Percentiles rank a stretch among this genome's conserved stretches.
phyloP scores from a whole-genome alignment of 1,140 invertebrate genomes.

The Asobara japonica region DNA sequence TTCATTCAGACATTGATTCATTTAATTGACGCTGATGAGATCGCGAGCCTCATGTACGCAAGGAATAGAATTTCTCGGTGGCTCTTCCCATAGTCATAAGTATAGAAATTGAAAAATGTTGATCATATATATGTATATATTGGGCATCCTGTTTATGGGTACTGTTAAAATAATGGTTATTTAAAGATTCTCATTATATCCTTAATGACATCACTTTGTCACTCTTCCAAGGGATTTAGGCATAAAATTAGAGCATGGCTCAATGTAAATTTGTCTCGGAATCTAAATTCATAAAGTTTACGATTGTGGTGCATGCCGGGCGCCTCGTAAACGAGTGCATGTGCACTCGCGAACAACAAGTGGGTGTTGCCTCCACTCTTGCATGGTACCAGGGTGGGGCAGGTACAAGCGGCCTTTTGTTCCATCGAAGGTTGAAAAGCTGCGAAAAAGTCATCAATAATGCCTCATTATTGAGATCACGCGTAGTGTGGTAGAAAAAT shows the following conservation, averaged over 20 bases:
- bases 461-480: too few relatives aligned
- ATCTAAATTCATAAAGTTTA: background rate
- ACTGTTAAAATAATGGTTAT: too few relatives aligned
- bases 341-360: background rate
- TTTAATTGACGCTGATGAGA: too few relatives aligned
- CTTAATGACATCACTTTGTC: background rate
- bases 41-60: too few relatives aligned
- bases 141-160: too few relatives aligned
- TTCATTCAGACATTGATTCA: background rate
- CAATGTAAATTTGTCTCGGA: background rate
- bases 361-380: background rate
- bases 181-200: background rate
- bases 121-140: too few relatives aligned
- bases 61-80: too few relatives aligned
- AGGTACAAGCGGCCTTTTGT: background rate
- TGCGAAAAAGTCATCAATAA: too few relatives aligned
- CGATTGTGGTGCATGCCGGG: background rate
- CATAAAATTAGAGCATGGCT: background rate
- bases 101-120: too few relatives aligned
- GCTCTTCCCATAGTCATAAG: too few relatives aligned
- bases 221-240: background rate
- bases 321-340: background rate
- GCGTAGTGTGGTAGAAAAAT: too few relatives aligned
- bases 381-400: background rate
- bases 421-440: background rate